A percentile compares a stretch with the other conserved stretches of the same genome.
Conservation (phyloP, 2,113 vertebrate species). For the Drymodes brunneopygia region DNA sequence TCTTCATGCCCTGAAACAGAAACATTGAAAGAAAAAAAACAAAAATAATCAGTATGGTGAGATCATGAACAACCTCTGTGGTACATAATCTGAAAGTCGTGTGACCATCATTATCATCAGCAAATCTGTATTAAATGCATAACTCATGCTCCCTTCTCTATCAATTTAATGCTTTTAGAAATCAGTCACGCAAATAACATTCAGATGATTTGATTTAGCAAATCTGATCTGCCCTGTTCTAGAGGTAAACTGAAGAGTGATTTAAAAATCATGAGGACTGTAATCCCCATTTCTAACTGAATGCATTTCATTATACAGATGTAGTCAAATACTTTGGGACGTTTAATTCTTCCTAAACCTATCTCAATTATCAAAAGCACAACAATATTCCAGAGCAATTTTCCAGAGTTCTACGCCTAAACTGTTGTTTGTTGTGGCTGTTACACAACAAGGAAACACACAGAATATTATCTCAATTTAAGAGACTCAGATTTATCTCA, state of each 20-base stretch:
- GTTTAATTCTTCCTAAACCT: neutral
- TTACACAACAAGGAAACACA: neutral
- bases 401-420: neutral
- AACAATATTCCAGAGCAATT: neutral
- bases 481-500: neutral
- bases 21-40: neutral
- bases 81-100: neutral
- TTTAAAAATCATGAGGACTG: neutral
- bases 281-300: neutral
- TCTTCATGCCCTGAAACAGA: neutral
- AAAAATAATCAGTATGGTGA: neutral
- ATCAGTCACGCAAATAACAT: neutral
- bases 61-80: neutral
- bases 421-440: neutral
- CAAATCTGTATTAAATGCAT: neutral
- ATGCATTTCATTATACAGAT: neutral
- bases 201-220: slow-evolving; percentile 31
- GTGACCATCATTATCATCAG: neutral
- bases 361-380: neutral
- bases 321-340: neutral
- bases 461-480: neutral
- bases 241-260: neutral
- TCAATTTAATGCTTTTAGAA: neutral
- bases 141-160: neutral
- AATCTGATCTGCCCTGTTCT: neutral